Conservation (phyloP, 2,797 vertebrate species). For the Emydoidea blandingii region DNA sequence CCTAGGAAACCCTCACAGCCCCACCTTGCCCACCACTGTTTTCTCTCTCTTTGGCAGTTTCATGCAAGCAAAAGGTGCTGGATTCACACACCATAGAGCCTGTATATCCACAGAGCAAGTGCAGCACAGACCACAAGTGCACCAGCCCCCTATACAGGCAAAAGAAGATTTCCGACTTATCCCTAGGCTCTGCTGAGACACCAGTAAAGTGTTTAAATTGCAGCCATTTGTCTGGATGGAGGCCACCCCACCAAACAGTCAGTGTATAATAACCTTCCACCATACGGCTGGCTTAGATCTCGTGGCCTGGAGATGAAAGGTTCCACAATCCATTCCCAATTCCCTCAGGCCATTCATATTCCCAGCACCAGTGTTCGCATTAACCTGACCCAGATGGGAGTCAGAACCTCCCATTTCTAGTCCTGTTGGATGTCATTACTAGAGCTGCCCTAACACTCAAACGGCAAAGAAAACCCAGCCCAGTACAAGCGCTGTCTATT, state of each 20-base stretch:
- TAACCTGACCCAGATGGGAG: slow-evolving; percentile 19
- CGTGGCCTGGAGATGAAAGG: not conserved
- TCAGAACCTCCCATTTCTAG: not conserved
- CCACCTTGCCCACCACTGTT: not conserved
- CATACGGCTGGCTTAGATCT: not conserved
- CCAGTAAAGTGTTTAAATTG: not conserved
- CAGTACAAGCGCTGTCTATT: slow-evolving; percentile 6
- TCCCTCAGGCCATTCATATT: not conserved
- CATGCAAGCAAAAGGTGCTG: not conserved
- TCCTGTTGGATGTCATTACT: slow-evolving; percentile 30
- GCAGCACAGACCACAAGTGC: not conserved
- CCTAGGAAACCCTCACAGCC: not conserved
- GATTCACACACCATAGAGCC: not conserved
- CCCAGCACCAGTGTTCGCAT: not conserved
- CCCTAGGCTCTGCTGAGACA: not conserved
- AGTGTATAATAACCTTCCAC: not conserved
- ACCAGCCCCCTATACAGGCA: too few relatives aligned
- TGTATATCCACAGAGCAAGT: fast-evolving
- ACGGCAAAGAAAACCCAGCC: slow-evolving; percentile 13
- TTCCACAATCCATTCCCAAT: not conserved
- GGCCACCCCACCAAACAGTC: not conserved
- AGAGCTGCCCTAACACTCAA: slow-evolving; percentile 4
- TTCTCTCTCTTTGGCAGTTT: not conserved
- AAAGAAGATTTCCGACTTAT: not conserved
- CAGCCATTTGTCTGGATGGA: fast-evolving